phyloP scores from a whole-genome alignment of 2,888 invertebrate genomes.

The Drosophila fungiperda region DNA sequence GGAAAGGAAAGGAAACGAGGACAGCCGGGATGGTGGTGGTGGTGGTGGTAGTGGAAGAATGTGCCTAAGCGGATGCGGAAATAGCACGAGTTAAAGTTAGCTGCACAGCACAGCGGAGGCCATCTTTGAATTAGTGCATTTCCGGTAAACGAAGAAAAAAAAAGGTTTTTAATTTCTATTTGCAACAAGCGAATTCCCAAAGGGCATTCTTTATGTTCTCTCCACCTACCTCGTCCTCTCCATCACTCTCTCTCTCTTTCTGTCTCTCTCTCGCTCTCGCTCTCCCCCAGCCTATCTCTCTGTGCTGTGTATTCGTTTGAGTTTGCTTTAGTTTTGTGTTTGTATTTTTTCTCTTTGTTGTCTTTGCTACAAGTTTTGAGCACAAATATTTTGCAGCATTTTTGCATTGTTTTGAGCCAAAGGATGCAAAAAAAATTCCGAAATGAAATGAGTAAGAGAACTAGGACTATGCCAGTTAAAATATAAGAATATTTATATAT shows the following conservation, averaged over 20 bases:
- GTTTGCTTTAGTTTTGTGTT: conserved; percentile 18
- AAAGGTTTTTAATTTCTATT: conserved; percentile 69
- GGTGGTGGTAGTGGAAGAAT: conserved; percentile 1
- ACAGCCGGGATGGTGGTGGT: conserved; percentile 17
- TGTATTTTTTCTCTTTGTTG: conserved; percentile 22
- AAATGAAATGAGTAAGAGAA: conserved; percentile 8
- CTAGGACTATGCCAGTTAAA: neutral
- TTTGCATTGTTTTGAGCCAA: conserved; percentile 4
- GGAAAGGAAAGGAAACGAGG: conserved; percentile 3
- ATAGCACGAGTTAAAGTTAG: conserved; percentile 66
- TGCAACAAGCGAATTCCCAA: conserved; percentile 46
- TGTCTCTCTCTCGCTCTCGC: neutral
- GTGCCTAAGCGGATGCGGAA: conserved; percentile 56
- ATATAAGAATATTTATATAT: neutral
- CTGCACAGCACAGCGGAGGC: conserved; percentile 39
- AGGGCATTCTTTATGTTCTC: conserved; percentile 18
- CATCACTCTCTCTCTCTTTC: neutral
- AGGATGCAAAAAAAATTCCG: conserved; percentile 12
- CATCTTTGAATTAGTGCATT: conserved; percentile 75
- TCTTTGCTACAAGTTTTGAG: conserved; percentile 19
- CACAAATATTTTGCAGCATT: conserved; percentile 32
- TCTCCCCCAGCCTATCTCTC: neutral
- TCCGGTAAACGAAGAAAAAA: conserved; percentile 55
- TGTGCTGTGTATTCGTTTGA: conserved; percentile 24
- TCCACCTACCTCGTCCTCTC: neutral